These are phyloP conservation scores for Drosophila hamatofila DNA, from an alignment of 2,888 invertebrate genomes.

Conservation along the genomic window DNA sequence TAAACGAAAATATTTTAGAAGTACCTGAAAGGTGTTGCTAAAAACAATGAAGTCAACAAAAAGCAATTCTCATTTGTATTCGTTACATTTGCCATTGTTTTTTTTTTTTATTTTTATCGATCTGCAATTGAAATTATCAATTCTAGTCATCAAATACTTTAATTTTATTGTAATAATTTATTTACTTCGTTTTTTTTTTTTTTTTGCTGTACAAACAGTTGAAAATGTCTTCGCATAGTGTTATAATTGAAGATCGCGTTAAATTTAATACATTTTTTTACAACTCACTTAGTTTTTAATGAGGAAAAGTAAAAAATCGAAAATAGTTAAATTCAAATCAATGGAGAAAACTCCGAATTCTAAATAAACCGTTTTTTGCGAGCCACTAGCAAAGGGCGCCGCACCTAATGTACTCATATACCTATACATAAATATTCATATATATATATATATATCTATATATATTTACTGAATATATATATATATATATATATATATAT, in stretches of 20 bases:
- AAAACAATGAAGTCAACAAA: constrained; percentile 30
- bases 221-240: constrained; percentile 55
- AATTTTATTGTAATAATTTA: constrained; percentile 1
- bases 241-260: constrained; percentile 31
- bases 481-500: constrained; percentile 10
- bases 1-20: constrained; percentile 59
- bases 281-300: constrained; percentile 37
- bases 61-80: constrained; percentile 38
- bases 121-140: constrained; percentile 28
- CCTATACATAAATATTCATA: constrained; percentile 13
- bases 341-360: constrained; percentile 21
- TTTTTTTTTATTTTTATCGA: constrained; percentile 27
- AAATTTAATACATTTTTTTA: constrained; percentile 5
- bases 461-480: constrained; percentile 7
- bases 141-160: constrained; percentile 43
- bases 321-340: constrained; percentile 50
- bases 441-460: constrained; percentile 1
- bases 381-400: constrained; percentile 13
- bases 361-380: constrained; percentile 34
- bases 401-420: constrained; percentile 40
- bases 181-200: neutral
- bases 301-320: neutral
- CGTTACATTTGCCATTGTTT: constrained; percentile 29
- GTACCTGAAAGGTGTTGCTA: constrained; percentile 67
- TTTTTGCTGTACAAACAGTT: constrained; percentile 28